Base-by-base conservation (phyloP, 2,113 vertebrate species). In the Vicugna pacos region DNA sequence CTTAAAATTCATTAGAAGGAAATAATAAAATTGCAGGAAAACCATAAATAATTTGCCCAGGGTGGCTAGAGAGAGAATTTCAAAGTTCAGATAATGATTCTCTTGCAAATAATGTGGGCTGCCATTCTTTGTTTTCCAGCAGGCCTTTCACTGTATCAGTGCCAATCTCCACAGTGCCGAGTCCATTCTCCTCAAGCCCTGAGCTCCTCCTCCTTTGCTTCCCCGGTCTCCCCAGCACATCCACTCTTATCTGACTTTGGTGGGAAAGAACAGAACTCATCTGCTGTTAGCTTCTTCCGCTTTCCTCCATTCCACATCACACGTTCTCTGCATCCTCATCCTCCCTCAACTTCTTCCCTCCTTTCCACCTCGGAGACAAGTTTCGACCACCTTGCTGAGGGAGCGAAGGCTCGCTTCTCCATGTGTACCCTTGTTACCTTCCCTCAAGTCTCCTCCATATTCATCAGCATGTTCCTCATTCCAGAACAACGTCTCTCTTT, bases 1-100 rank as follows among this genome's bases (percentile, higher is more conserved):
- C 75, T 54, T 94, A 80, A 97, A 96, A 94, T 84, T 65, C n/a
- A 95, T 50, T 80, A 88, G 13, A 84, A 91, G 9, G 24, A 91
- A 92, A 93, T 75, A 62, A 58, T 22, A 56, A 50, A 92, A 80
- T 72, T 84, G 22, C 76, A 95, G 38, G 38, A 65, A 95, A 93
- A 80, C 56, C 32, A 73, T 83, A 89, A 79, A 48, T 90, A 87
- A 90, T 90, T 73, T 93, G 13, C 20, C 67, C 32, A 89, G 54
- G n/a, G 30, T 54, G 24, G 50, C 54, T 88, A 70, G 50, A 95
- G 46, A 89, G 95, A 89, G 95, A 69, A n/a, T 73, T 48, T 87
- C n/a, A 87, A 95, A 89, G 32, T 30, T 46, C 80, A 64, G 35
- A 35, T 38, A 80, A 54, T 32, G 14, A 50, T 87, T 88, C 60